A percentile compares a stretch with the other conserved stretches of the same genome.
Conservation (phyloP, 2,113 vertebrate species). For the Nerophis ophidion region DNA sequence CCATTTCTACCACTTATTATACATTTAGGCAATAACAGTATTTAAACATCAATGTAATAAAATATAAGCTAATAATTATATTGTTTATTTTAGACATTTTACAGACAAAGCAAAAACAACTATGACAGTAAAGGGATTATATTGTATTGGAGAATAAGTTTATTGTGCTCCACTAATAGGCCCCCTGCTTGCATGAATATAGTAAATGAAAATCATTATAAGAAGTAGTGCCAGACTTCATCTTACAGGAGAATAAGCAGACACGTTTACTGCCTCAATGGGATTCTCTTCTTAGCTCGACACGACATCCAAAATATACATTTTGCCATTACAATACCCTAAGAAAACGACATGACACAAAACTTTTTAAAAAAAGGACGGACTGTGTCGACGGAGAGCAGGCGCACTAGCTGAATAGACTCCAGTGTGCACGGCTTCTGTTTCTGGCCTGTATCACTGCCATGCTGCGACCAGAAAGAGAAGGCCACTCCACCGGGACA, state of each 20-base stretch:
- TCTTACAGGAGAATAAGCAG: neutral
- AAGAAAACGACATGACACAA: conserved; percentile 4
- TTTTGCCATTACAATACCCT: conserved; percentile 6
- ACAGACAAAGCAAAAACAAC: too few relatives aligned
- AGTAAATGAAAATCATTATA: conserved; percentile 5
- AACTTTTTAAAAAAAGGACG: too few relatives aligned
- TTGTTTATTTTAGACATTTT: too few relatives aligned
- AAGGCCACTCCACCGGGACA: neutral
- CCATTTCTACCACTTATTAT: too few relatives aligned
- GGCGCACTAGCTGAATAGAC: neutral
- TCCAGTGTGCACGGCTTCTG: conserved; percentile 2
- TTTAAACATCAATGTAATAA: neutral
- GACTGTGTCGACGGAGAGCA: neutral
- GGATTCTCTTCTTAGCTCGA: neutral
- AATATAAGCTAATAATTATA: too few relatives aligned
- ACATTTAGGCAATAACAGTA: too few relatives aligned
- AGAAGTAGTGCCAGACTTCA: neutral
- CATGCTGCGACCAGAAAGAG: neutral
- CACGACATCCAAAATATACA: conserved; percentile 14
- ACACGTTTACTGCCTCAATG: neutral
- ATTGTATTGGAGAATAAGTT: too few relatives aligned
- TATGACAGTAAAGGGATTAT: too few relatives aligned
- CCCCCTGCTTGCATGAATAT: neutral
- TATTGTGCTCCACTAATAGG: neutral
- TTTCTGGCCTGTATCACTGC: conserved; percentile 11